Evolutionary conservation across 2,888 invertebrate species (phyloP).

Genomic region (Sepiola atlantica): DNA sequence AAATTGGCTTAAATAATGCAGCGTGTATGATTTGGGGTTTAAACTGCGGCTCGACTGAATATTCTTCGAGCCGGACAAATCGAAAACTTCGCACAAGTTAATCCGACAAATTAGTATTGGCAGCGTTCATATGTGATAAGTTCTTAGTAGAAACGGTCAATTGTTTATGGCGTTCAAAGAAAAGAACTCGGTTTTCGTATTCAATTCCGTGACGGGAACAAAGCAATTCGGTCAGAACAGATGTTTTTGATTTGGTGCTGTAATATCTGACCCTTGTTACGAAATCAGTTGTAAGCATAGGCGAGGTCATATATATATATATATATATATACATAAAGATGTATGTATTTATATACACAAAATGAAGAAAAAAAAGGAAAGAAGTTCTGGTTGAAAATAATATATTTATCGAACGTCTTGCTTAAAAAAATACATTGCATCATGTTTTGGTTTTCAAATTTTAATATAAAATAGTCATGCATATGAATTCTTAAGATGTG

Average conservation of each 20-base stretch:
- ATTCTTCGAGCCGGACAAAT: background rate
- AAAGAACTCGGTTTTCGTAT: background rate
- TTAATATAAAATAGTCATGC: too few relatives aligned
- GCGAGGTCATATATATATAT: too few relatives aligned
- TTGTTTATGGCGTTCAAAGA: background rate
- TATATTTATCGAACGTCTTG: too few relatives aligned
- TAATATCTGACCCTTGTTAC: background rate
- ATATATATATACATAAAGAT: too few relatives aligned
- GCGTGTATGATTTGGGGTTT: background rate
- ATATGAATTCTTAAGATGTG: too few relatives aligned
- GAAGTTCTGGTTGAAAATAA: too few relatives aligned
- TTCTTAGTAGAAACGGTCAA: background rate
- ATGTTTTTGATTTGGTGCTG: background rate
- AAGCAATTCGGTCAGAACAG: background rate
- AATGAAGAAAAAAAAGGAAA: too few relatives aligned
- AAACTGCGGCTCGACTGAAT: background rate
- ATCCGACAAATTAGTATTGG: background rate
- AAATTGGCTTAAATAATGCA: background rate
- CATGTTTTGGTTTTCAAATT: too few relatives aligned
- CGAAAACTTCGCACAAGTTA: background rate
- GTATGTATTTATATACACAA: too few relatives aligned
- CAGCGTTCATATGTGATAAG: background rate
- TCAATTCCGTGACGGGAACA: background rate
- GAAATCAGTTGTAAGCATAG: too few relatives aligned
- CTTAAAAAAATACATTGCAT: too few relatives aligned